A percentile compares a stretch with the other conserved stretches of the same genome.
These are phyloP conservation scores for Simalia tracyae DNA, from an alignment of 2,797 vertebrate species.

Conservation along the genomic window DNA sequence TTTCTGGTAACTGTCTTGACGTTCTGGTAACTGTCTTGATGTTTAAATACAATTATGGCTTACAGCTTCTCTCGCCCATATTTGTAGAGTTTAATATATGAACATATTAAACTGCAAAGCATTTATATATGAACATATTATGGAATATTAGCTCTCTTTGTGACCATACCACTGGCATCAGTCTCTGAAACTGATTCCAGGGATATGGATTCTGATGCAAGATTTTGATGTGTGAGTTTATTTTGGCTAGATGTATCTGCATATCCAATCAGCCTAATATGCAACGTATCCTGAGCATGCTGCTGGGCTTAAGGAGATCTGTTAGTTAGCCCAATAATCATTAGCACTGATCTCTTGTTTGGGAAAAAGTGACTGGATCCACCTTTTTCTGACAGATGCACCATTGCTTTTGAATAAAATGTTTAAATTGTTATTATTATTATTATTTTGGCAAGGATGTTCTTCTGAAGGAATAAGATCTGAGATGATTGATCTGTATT, in stretches of 20 bases:
- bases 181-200: background rate
- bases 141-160: background rate
- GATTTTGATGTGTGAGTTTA: background rate
- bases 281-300: background rate
- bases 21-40: slow-evolving; percentile 6
- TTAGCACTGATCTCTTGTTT: background rate
- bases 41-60: background rate
- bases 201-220: background rate
- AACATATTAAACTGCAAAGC: background rate
- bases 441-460: background rate
- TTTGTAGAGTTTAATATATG: background rate
- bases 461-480: background rate
- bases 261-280: background rate
- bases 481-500: background rate
- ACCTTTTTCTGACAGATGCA: background rate
- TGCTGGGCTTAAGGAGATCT: background rate
- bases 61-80: background rate
- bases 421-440: background rate
- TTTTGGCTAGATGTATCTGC: background rate
- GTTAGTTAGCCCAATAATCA: background rate
- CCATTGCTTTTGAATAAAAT: background rate
- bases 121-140: background rate
- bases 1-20: slow-evolving; percentile 1
- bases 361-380: background rate
- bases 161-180: background rate